These are phyloP conservation scores for Polyploca ridens DNA, from an alignment of 2,888 invertebrate species.

Conservation along the genomic window DNA sequence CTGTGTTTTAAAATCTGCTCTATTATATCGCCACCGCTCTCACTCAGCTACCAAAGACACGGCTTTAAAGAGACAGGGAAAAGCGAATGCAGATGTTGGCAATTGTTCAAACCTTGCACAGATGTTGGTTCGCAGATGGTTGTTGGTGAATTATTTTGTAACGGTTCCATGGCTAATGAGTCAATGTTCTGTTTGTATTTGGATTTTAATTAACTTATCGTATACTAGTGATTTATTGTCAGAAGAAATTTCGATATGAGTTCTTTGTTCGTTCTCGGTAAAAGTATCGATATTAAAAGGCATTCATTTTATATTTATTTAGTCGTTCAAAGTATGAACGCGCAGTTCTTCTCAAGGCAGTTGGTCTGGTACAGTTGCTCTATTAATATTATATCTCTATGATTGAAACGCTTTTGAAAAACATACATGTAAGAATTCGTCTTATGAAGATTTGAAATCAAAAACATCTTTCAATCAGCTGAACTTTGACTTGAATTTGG, in stretches of 20 bases:
- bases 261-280: too few species aligned
- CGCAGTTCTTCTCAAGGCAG: too few species aligned
- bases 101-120: slow-evolving; percentile 62
- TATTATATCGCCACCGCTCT: neutral
- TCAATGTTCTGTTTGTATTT: neutral
- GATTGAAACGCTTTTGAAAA: too few species aligned
- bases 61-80: slow-evolving; percentile 18
- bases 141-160: slow-evolving; percentile 32
- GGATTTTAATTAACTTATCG: neutral
- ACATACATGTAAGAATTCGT: too few species aligned
- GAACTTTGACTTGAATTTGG: too few species aligned
- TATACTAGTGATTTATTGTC: too few species aligned
- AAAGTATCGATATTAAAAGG: too few species aligned
- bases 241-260: too few species aligned
- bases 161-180: slow-evolving; percentile 19
- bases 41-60: neutral
- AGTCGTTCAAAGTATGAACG: too few species aligned
- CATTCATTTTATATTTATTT: too few species aligned
- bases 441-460: neutral
- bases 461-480: neutral
- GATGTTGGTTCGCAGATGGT: slow-evolving; percentile 37
- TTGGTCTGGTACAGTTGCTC: neutral
- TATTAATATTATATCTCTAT: neutral
- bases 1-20: neutral
- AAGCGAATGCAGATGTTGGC: slow-evolving; percentile 66